These are phyloP conservation scores for Phenacoccus solenopsis DNA, from an alignment of 1,140 invertebrate genomes.

Conservation along the genomic window DNA sequence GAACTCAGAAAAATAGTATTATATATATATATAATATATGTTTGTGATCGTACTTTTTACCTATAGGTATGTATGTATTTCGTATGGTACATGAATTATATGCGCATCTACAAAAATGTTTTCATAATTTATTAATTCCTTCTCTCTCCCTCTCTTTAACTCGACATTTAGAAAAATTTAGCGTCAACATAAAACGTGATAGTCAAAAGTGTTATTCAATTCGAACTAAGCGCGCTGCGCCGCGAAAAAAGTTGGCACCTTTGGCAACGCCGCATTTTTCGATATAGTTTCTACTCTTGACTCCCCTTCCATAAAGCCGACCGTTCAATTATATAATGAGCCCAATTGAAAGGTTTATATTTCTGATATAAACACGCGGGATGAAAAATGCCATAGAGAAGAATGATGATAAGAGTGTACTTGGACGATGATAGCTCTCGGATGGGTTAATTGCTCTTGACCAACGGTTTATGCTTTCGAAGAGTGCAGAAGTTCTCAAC, in stretches of 20 bases:
- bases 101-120: too few species aligned
- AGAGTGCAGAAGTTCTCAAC: constrained; percentile 11
- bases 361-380: constrained; percentile 17
- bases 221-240: too few species aligned
- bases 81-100: too few species aligned
- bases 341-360: constrained; percentile 16
- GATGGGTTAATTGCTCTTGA: constrained; percentile 16
- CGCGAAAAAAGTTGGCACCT: background rate
- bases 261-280: constrained; percentile 13
- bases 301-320: background rate
- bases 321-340: constrained; percentile 12
- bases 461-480: constrained; percentile 11
- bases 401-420: constrained; percentile 15
- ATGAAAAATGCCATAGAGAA: constrained; percentile 15
- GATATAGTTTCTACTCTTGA: background rate
- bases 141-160: too few species aligned
- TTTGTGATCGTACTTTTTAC: too few species aligned
- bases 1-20: too few species aligned
- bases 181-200: too few species aligned
- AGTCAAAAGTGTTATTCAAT: too few species aligned
- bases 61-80: too few species aligned
- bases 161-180: too few species aligned
- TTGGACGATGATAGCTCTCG: constrained; percentile 15
- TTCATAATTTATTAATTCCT: too few species aligned
- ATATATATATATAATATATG: too few species aligned